Conservation (phyloP, 1,140 invertebrate species). For the Danaus melanippus region DNA sequence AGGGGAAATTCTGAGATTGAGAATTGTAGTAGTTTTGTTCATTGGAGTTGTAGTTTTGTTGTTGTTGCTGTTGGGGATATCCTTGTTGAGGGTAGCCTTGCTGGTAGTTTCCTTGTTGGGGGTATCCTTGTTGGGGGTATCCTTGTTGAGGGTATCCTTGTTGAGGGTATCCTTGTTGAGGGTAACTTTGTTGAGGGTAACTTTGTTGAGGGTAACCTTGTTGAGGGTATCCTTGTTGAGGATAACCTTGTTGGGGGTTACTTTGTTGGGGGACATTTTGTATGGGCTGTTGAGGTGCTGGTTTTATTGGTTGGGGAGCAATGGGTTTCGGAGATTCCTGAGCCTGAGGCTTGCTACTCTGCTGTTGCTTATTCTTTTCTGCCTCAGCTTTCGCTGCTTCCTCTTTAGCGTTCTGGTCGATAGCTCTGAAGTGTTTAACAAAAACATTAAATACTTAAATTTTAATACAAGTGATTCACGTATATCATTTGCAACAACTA, state of each 20-base stretch:
- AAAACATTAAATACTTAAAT: too few species aligned
- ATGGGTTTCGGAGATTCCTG: slow-evolving; percentile 20
- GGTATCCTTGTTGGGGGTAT: slow-evolving; percentile 8
- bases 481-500: too few species aligned
- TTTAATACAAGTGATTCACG: too few species aligned
- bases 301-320: slow-evolving; percentile 3
- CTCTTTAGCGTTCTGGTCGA: slow-evolving; percentile 56
- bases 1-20: slow-evolving; percentile 6
- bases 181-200: not conserved
- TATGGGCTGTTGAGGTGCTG: slow-evolving; percentile 3
- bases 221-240: slow-evolving; percentile 21
- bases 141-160: slow-evolving; percentile 5
- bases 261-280: slow-evolving; percentile 8
- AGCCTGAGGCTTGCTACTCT: slow-evolving; percentile 18
- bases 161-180: slow-evolving; percentile 4
- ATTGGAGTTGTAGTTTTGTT: slow-evolving; percentile 15
- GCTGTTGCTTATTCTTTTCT: slow-evolving; percentile 42
- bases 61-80: slow-evolving; percentile 22
- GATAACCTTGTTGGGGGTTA: slow-evolving; percentile 6
- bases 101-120: slow-evolving; percentile 5
- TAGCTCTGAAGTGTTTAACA: slow-evolving; percentile 32
- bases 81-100: slow-evolving; percentile 12
- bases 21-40: slow-evolving; percentile 6
- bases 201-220: slow-evolving; percentile 8
- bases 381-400: slow-evolving; percentile 51